Evolutionary conservation across 2,113 vertebrate genomes (phyloP), one percentile per base, ranked within the genome.

Genomic region (Trichechus manatus): DNA sequence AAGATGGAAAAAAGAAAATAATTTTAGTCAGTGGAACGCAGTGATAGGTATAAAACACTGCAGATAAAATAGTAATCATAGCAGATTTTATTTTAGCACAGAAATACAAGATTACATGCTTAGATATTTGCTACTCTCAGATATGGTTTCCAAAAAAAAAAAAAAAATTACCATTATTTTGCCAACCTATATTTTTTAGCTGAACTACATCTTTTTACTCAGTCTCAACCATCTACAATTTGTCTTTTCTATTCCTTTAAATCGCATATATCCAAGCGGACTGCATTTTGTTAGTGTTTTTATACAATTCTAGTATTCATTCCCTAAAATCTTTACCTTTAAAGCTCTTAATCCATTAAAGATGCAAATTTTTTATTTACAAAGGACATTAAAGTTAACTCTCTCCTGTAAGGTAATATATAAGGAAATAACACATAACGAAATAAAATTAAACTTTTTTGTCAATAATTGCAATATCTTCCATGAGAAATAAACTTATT

Each of bases 21-120:
- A 81, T 74, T 85, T 94, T 70, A 96, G 84, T 53, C 83, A 39
- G 59, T 33, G 64, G 77, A 74, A n/a, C 61, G 68, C 66, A 95
- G 61, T 0, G 56, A 77, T 1, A 39, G 79, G 1, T 0, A 31
- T 25, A 87, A 88, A 89, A 81, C 44, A 85, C n/a, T 27, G 42
- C 75, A 96, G 72, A 85, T 36, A 66, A 94, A 97, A 92, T 1
- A 66, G 59, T 64, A 77, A 84, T 64, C 53, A 59, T 14, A 72
- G 59, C 33, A 92, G 44, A 14, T 77, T 88, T 90, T 25, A 94
- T 61, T 83, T 61, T 75, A 74, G 29, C 77, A 95, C 1, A 22
- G 59, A 84, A 80, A 93, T 64, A 64, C 4, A 77, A 88, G 50
- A 44, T 15, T 29, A 93, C 81, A 42, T 50, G 29, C 6, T 88